A percentile compares a stretch with the other conserved stretches of the same genome.
phyloP scores from a whole-genome alignment of 2,113 vertebrate species.

The Thalassoma bifasciatum region DNA sequence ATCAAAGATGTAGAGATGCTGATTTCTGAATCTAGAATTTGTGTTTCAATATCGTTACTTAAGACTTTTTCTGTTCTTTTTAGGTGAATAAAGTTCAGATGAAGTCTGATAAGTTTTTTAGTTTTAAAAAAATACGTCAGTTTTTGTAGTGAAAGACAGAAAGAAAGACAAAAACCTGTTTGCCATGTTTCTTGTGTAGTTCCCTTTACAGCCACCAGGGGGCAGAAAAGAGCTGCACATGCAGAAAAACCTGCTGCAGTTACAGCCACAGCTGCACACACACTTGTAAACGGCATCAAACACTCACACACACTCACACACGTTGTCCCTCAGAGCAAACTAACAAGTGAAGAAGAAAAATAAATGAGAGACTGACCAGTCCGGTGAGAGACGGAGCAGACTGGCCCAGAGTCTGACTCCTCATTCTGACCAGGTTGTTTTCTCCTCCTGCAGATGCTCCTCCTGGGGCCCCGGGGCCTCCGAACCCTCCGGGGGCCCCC shows the following conservation, averaged over 20 bases:
- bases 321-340: neutral
- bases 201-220: conserved; percentile 58
- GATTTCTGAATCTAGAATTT: too few relatives aligned
- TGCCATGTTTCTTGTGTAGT: neutral
- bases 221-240: conserved; percentile 15
- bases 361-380: conserved; percentile 84
- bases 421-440: conserved; percentile 96
- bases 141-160: too few relatives aligned
- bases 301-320: conserved; percentile 1
- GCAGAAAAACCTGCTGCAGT: neutral
- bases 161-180: too few relatives aligned
- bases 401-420: conserved; percentile 93
- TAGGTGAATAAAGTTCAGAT: too few relatives aligned
- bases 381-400: conserved; percentile 97
- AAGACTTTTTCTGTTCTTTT: too few relatives aligned
- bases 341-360: too few relatives aligned
- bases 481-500: conserved; percentile 33
- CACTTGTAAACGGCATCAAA: neutral
- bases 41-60: too few relatives aligned
- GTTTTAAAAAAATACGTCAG: too few relatives aligned
- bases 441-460: conserved; percentile 82
- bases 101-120: too few relatives aligned
- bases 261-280: neutral
- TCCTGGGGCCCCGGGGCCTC: neutral
- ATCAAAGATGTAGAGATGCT: too few relatives aligned